Evolutionary conservation across 35 echinoderm and acorn worm genomes (phyloP).

Genomic region (Holothuria glaberrima): DNA sequence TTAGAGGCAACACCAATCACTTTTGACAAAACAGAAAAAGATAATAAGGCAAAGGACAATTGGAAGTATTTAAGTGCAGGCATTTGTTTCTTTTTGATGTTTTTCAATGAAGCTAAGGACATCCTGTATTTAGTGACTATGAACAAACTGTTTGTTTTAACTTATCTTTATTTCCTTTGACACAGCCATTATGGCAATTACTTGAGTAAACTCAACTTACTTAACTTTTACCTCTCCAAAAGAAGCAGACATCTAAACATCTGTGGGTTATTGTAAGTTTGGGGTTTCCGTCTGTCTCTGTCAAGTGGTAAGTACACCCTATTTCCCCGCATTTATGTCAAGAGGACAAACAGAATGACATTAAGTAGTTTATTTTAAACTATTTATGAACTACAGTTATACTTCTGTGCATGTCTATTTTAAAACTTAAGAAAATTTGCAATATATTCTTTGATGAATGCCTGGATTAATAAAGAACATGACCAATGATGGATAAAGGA

Average conservation of each 20-base stretch:
- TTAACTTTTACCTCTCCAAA: neutral
- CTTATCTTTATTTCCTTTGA: slow-evolving; percentile 47
- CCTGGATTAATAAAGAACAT: no score
- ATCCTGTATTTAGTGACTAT: slow-evolving; percentile 47
- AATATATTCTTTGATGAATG: no score
- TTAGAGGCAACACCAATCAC: neutral
- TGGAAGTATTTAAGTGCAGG: slow-evolving; percentile 41
- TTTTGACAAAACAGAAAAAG: slow-evolving; percentile 29
- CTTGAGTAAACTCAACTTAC: slow-evolving; percentile 2
- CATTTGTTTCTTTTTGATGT: slow-evolving; percentile 37
- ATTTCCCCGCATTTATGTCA: no score
- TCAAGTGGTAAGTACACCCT: no score
- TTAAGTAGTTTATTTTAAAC: no score
- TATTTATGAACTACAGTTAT: no score
- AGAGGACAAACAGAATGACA: no score
- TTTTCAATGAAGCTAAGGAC: slow-evolving; percentile 34
- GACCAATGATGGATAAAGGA: no score
- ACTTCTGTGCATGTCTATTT: no score
- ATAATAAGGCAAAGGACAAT: slow-evolving; percentile 29
- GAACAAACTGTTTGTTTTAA: slow-evolving; percentile 52
- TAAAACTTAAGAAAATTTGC: no score
- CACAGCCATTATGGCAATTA: slow-evolving; percentile 47
- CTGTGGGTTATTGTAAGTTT: slow-evolving; percentile 33
- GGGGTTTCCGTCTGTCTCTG: neutral
- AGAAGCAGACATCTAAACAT: slow-evolving; percentile 27